Evolutionary conservation across 2,797 vertebrate species (phyloP).

Genomic region (Liasis olivaceus): DNA sequence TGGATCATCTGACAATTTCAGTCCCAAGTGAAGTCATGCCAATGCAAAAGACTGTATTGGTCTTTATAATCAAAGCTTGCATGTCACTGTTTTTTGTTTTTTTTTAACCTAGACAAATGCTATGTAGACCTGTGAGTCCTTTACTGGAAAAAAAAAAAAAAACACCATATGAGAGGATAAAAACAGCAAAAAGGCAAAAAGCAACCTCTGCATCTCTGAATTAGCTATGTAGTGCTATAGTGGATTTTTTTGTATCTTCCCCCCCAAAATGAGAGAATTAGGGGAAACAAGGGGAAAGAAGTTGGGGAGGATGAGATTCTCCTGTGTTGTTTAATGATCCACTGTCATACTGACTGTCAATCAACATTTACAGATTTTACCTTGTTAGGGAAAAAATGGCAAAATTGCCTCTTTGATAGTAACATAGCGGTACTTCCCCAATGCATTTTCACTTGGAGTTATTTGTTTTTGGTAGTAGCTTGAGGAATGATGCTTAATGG

Average conservation of each 20-base stretch:
- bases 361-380: constrained; percentile 37
- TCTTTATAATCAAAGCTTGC: not conserved
- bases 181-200: too few species aligned
- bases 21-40: not conserved
- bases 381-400: constrained; percentile 8
- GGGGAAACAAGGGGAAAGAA: not conserved
- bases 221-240: not conserved
- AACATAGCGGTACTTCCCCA: not conserved
- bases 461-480: not conserved
- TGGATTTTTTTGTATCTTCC: not conserved
- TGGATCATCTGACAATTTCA: not conserved
- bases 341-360: constrained; percentile 11
- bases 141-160: too few species aligned
- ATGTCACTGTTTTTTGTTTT: not conserved
- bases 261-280: not conserved
- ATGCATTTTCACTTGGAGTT: not conserved
- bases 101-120: not conserved
- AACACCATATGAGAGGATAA: too few species aligned
- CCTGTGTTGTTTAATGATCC: not conserved
- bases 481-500: not conserved
- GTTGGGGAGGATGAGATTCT: not conserved
- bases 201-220: not conserved
- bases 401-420: constrained; percentile 29
- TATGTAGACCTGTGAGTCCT: not conserved
- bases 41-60: not conserved